Evolutionary conservation across 2,888 invertebrate genomes (phyloP).

Genomic region (Synanthedon andrenaeformis): DNA sequence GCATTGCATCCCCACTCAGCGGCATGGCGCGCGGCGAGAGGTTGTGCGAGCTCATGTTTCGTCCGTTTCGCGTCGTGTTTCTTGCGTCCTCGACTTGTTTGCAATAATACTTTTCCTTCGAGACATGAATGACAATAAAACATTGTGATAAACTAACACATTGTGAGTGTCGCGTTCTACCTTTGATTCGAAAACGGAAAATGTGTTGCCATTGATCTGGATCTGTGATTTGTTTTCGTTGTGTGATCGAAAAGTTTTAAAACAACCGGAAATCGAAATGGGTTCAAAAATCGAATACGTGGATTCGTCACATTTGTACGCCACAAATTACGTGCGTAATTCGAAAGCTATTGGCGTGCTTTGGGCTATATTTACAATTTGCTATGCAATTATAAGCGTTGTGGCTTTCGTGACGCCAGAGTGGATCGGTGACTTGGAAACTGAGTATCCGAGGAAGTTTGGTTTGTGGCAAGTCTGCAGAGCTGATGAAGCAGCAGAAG

Average conservation of each 20-base stretch:
- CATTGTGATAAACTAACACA: background rate
- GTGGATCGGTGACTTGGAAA: slow-evolving; percentile 88
- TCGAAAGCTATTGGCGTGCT: slow-evolving; percentile 96
- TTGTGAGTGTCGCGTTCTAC: background rate
- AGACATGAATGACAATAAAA: slow-evolving; percentile 36
- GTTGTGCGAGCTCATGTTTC: slow-evolving; percentile 35
- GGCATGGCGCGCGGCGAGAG: slow-evolving; percentile 53
- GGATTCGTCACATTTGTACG: slow-evolving; percentile 90
- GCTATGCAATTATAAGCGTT: slow-evolving; percentile 94
- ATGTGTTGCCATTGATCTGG: slow-evolving; percentile 14
- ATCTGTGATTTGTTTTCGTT: slow-evolving; percentile 14
- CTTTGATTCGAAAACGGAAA: background rate
- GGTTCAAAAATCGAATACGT: slow-evolving; percentile 94
- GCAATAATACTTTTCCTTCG: slow-evolving; percentile 13
- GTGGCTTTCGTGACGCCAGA: slow-evolving; percentile 96
- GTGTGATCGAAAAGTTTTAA: slow-evolving; percentile 20
- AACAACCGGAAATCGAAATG: slow-evolving; percentile 69
- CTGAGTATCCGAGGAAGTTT: slow-evolving; percentile 90
- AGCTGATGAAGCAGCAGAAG: slow-evolving; percentile 80
- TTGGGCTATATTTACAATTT: slow-evolving; percentile 98
- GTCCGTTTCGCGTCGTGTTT: slow-evolving; percentile 38
- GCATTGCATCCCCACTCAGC: slow-evolving; percentile 40
- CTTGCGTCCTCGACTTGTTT: slow-evolving; percentile 44
- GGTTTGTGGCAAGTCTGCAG: slow-evolving; percentile 93
- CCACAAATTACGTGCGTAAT: slow-evolving; percentile 90